Percentiles rank a stretch among this genome's conserved stretches.
Evolutionary conservation across 2,888 invertebrate genomes (phyloP).

Genomic region (Pseudococcus viburni): DNA sequence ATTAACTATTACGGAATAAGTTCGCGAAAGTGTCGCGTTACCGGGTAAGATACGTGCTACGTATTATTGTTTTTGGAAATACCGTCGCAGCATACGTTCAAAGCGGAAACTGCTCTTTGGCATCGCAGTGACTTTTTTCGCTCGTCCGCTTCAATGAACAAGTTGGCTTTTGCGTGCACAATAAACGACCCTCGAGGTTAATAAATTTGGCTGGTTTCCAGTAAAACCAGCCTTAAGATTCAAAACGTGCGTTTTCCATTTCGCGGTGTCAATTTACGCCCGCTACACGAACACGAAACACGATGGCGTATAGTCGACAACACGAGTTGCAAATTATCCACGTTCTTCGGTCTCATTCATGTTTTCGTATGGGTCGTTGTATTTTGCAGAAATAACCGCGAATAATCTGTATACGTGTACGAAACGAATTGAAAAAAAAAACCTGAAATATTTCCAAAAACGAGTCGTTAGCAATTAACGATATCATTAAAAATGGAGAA

Average conservation of each 20-base stretch:
- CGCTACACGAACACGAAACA: not conserved
- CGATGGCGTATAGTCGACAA: not conserved
- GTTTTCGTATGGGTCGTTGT: not conserved
- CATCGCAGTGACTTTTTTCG: not conserved
- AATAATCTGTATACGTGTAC: too few relatives aligned
- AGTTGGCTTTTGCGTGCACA: conserved; percentile 23
- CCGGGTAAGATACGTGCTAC: not conserved
- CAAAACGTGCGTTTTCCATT: conserved; percentile 39
- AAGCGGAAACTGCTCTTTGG: conserved; percentile 46
- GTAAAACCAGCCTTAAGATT: conserved; percentile 31
- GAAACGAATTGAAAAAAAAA: not conserved
- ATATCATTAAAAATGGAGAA: not conserved
- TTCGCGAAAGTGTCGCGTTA: not conserved
- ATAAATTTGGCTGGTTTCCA: conserved; percentile 39
- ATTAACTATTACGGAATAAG: conserved; percentile 22
- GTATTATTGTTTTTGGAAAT: not conserved
- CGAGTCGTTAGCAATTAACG: not conserved
- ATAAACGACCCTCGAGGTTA: conserved; percentile 46
- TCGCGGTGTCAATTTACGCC: not conserved
- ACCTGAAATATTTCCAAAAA: conserved; percentile 17
- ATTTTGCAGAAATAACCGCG: too few relatives aligned
- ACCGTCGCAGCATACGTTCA: not conserved
- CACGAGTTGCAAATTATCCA: conserved; percentile 13
- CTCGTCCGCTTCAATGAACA: not conserved
- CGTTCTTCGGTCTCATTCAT: not conserved